phyloP scores from a whole-genome alignment of 2,888 invertebrate genomes.

The Bellardia bayeri region DNA sequence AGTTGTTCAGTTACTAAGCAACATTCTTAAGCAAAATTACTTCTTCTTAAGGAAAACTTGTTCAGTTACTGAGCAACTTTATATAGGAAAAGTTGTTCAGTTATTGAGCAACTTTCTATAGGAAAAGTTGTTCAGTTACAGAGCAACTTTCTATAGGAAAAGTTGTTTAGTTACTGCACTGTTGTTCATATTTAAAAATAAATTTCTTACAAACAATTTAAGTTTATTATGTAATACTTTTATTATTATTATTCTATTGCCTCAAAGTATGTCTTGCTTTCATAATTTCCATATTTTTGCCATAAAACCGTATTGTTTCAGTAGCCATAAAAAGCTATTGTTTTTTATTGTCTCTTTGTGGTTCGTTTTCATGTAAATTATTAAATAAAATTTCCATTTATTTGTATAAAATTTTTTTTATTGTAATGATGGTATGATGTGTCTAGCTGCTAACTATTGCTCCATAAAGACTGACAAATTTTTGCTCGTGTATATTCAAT shows the following conservation, averaged over 20 bases:
- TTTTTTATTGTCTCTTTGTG: background rate
- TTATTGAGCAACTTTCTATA: background rate
- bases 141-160: background rate
- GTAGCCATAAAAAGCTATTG: background rate
- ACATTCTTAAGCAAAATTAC: too few relatives aligned
- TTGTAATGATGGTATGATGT: conserved; percentile 5
- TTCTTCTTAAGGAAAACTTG: background rate
- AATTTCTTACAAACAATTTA: too few relatives aligned
- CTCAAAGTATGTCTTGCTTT: background rate
- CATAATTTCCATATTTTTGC: background rate
- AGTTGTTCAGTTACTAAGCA: background rate
- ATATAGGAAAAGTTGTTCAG: background rate
- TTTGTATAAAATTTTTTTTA: background rate
- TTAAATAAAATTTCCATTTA: background rate
- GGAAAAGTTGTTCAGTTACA: background rate
- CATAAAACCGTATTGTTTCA: background rate
- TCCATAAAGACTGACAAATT: background rate
- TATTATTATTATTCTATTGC: background rate
- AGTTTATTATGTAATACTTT: background rate
- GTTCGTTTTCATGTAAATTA: conserved; percentile 2
- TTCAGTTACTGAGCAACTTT: background rate
- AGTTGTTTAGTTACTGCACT: too few relatives aligned
- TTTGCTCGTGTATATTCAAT: background rate
- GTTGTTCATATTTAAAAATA: too few relatives aligned
- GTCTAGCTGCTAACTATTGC: background rate